phyloP scores from a whole-genome alignment of 1,140 invertebrate species.

The Dreissena rostriformis region DNA sequence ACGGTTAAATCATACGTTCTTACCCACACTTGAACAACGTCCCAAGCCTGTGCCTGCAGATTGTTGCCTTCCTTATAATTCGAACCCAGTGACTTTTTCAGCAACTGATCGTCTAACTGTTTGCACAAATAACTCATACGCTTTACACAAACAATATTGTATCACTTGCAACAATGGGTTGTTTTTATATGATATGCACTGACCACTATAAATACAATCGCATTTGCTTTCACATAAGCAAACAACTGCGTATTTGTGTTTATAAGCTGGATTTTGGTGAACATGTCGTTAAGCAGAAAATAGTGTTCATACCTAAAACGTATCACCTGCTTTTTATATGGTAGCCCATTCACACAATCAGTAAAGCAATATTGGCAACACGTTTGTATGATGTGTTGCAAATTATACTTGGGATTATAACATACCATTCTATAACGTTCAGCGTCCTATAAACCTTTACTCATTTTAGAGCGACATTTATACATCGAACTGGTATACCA shows the following conservation, averaged over 20 bases:
- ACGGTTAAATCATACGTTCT: background rate
- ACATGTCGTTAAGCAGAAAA: too few relatives aligned
- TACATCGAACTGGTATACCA: too few relatives aligned
- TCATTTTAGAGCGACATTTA: background rate
- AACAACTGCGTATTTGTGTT: background rate
- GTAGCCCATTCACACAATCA: too few relatives aligned
- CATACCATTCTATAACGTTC: background rate
- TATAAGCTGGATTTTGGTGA: too few relatives aligned
- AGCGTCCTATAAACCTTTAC: background rate
- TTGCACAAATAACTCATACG: background rate
- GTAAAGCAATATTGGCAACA: too few relatives aligned
- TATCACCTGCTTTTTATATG: too few relatives aligned
- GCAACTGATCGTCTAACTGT: conserved; percentile 53
- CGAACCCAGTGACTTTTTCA: conserved; percentile 39
- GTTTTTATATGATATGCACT: background rate
- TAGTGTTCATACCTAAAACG: too few relatives aligned
- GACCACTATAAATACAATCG: background rate
- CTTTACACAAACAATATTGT: background rate
- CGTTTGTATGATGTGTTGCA: too few relatives aligned
- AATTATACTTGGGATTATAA: too few relatives aligned
- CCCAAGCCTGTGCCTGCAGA: conserved; percentile 57
- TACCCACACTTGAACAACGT: conserved; percentile 56
- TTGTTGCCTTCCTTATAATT: conserved; percentile 50
- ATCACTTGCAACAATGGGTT: background rate
- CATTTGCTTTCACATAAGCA: background rate